Percentiles rank a stretch among this genome's conserved stretches.
These are phyloP conservation scores for Kradibia gibbosae DNA, from an alignment of 1,140 invertebrate genomes.

Conservation along the genomic window DNA sequence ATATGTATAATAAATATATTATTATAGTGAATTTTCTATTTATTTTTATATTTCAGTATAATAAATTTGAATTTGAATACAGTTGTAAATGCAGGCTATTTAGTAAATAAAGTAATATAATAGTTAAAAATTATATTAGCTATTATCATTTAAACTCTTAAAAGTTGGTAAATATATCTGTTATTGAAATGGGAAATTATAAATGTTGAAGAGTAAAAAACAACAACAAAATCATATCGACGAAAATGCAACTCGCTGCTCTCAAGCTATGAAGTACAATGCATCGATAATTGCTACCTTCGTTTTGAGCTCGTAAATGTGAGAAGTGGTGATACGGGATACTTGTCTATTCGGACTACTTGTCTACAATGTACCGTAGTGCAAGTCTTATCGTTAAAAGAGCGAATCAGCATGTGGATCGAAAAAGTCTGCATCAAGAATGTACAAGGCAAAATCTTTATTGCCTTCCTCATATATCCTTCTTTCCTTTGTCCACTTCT, in stretches of 20 bases:
- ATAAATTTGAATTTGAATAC: too few species aligned
- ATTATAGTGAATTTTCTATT: too few species aligned
- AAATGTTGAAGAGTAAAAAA: not conserved
- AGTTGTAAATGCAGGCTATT: too few species aligned
- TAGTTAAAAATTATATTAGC: too few species aligned
- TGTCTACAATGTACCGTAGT: too few species aligned
- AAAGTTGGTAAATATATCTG: too few species aligned
- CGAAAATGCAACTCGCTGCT: not conserved
- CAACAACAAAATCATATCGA: not conserved
- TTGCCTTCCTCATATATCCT: not conserved
- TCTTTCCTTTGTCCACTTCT: not conserved
- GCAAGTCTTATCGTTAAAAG: constrained; percentile 13
- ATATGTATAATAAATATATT: too few species aligned
- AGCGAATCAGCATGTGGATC: not conserved
- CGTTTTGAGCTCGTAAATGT: not conserved
- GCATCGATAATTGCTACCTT: constrained; percentile 13
- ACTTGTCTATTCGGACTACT: not conserved
- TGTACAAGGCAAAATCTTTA: not conserved
- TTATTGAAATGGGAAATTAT: too few species aligned
- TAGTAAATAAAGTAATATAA: too few species aligned
- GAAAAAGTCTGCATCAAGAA: constrained; percentile 43
- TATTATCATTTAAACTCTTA: too few species aligned
- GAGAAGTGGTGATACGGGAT: not conserved
- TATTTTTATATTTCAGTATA: too few species aligned
- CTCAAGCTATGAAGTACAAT: not conserved